Percentiles rank a stretch among this genome's conserved stretches.
phyloP scores from a whole-genome alignment of 2,888 invertebrate species.

The Coleophora flavipennella region DNA sequence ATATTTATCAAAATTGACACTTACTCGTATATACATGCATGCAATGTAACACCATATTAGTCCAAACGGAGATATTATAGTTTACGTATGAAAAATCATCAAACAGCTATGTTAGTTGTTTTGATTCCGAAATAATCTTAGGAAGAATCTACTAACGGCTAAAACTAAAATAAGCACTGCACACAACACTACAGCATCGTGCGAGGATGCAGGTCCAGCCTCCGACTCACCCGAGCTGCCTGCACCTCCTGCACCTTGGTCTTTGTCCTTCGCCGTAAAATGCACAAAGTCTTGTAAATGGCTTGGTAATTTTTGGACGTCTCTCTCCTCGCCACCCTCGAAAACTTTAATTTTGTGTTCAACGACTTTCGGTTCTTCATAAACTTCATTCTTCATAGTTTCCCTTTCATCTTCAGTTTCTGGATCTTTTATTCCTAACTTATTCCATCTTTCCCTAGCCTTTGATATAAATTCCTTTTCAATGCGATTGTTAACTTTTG shows the following conservation, averaged over 20 bases:
- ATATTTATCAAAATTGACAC: neutral
- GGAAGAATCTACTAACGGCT: constrained; percentile 53
- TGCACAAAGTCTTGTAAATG: constrained; percentile 86
- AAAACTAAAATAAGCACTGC: constrained; percentile 62
- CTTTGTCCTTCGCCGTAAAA: constrained; percentile 68
- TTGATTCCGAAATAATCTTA: constrained; percentile 47
- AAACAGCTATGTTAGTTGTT: constrained; percentile 33
- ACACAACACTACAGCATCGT: constrained; percentile 64
- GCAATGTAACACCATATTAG: constrained; percentile 32
- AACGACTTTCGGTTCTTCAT: constrained; percentile 53
- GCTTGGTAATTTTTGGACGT: constrained; percentile 77
- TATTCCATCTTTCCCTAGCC: constrained; percentile 80
- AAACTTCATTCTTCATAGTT: constrained; percentile 31
- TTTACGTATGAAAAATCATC: constrained; percentile 11
- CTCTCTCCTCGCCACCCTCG: constrained; percentile 75
- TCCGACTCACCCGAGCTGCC: constrained; percentile 47
- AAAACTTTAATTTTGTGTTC: constrained; percentile 75
- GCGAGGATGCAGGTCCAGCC: constrained; percentile 51
- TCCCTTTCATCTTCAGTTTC: constrained; percentile 75
- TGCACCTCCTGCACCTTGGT: constrained; percentile 66
- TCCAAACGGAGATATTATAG: no score
- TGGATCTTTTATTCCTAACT: constrained; percentile 78
- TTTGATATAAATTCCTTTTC: constrained; percentile 85
- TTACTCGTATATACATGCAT: constrained; percentile 32
- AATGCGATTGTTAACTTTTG: constrained; percentile 68